Evolutionary conservation across 2,113 vertebrate genomes (phyloP), one percentile per base, ranked within the genome.

Genomic region (Heterochromis multidens): DNA sequence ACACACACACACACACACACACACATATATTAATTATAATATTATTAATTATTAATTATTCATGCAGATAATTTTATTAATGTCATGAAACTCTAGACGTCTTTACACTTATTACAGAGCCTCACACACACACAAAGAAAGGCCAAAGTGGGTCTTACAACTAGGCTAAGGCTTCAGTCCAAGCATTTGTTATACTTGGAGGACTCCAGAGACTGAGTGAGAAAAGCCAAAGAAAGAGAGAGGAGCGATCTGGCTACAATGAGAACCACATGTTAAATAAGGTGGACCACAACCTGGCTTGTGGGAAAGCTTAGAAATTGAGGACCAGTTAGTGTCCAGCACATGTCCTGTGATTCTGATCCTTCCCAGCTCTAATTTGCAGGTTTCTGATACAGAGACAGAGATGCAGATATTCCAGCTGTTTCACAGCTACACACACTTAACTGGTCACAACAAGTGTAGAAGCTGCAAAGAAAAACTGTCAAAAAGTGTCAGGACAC

Each of bases 201-300:
- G 11, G 7, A 60, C 37, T 82, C 80, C 8, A 29, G 14, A 65
- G 54, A 77, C 33, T 13, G n/a, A 88, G 70, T 80, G 70, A 59
- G 52, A 79, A 81, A 80, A 77, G 13, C 31, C 52, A 77, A 80
- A 86, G 10, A 77, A 59, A 10, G 35, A 90, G 80, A 46, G 57
- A 79, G 29, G 43, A 80, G 43, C 78, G 54, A 21, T 56, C 59
- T 89, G 63, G 61, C 87, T 87, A 85, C 82, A 90, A 94, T 89
- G 40, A 65, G 87, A 90, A 93, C 88, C 95, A 94, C 83, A 91
- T 95, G 93, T 91, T 93, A 33, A 79, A 87, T 74, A 61, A 87
- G 77, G 58, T 80, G 67, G 80, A 94, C 82, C 85, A 84, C 49
- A 86, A 79, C 85, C 79, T 74, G 76, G 80, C 87, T 86, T 79